Conservation (phyloP, 2,888 invertebrate species). For the Lymantria dispar region DNA sequence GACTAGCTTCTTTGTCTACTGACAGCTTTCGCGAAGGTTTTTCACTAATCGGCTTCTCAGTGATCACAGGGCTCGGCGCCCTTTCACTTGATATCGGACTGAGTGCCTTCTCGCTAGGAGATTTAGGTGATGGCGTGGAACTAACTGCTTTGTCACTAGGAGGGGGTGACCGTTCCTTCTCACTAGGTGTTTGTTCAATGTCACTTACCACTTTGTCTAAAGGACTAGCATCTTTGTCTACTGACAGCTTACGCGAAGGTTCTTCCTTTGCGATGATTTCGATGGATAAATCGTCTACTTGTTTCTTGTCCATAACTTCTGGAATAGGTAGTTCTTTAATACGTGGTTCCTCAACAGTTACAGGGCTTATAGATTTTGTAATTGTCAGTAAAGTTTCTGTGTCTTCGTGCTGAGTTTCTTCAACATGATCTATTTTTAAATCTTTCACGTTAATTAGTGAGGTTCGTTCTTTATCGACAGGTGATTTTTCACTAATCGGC, state of each 20-base stretch:
- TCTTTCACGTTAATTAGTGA: too few species aligned
- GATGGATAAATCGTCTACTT: too few species aligned
- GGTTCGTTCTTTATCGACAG: too few species aligned
- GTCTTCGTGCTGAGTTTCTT: neutral
- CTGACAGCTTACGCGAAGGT: too few species aligned
- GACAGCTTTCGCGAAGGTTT: too few species aligned
- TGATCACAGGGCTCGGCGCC: neutral
- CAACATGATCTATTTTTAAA: neutral
- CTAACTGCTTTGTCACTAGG: conserved; percentile 1
- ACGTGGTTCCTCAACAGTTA: neutral
- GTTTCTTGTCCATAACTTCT: too few species aligned
- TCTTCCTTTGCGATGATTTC: too few species aligned
- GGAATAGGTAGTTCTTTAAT: neutral
- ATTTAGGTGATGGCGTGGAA: neutral
- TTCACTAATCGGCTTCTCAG: neutral
- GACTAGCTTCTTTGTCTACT: neutral
- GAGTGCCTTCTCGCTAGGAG: neutral
- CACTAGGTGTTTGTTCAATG: neutral
- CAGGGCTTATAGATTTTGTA: conserved; percentile 3
- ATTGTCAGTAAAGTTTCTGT: neutral
- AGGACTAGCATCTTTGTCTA: neutral
- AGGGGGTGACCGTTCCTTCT: neutral
- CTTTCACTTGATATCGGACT: neutral
- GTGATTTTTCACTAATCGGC: too few species aligned
- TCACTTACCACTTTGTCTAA: neutral